A percentile compares a stretch with the other conserved stretches of the same genome.
Evolutionary conservation across 2,113 vertebrate genomes (phyloP).

Genomic region (Macquaria australasica): DNA sequence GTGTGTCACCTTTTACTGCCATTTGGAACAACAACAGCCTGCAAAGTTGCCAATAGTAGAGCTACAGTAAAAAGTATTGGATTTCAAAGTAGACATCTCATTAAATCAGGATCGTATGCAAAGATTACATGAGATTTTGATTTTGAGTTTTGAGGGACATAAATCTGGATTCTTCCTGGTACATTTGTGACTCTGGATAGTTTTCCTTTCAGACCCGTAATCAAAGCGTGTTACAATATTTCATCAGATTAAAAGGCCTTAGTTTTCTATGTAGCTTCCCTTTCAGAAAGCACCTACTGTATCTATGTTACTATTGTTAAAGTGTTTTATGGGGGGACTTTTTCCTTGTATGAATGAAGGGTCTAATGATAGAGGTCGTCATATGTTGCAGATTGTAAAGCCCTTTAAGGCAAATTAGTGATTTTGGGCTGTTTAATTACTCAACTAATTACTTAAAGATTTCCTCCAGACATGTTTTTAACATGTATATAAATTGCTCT

Average conservation of each 20-base stretch:
- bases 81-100: background rate
- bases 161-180: background rate
- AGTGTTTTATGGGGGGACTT: background rate
- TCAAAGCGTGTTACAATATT: background rate
- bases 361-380: too few species aligned
- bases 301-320: background rate
- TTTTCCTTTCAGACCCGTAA: background rate
- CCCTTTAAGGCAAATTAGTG: too few species aligned
- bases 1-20: background rate
- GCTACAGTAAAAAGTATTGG: background rate
- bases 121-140: slow-evolving; percentile 3
- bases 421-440: too few species aligned
- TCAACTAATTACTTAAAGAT: too few species aligned
- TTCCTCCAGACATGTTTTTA: too few species aligned
- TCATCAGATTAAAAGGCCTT: background rate
- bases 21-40: background rate
- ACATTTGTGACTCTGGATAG: too few species aligned
- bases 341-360: too few species aligned
- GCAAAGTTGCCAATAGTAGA: background rate
- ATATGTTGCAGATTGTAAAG: too few species aligned
- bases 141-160: background rate
- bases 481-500: too few species aligned
- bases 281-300: background rate
- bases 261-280: too few species aligned
- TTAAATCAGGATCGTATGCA: background rate